These are phyloP conservation scores for Epistrophe eligans DNA, from an alignment of 2,888 invertebrate species.

Conservation along the genomic window DNA sequence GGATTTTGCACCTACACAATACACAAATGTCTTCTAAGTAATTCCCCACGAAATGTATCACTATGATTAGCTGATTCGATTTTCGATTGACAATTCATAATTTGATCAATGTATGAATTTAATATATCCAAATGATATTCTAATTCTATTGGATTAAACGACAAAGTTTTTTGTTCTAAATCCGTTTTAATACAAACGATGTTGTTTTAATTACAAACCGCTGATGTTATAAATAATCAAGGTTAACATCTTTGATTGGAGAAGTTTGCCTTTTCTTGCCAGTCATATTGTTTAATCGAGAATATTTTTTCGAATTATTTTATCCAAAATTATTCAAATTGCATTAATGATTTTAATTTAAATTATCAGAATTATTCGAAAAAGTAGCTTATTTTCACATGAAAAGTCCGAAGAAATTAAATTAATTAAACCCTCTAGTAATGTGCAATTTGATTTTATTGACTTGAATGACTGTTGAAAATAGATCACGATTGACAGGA, in stretches of 20 bases:
- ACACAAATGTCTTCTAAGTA: neutral
- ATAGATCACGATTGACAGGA: no score
- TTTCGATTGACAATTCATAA: neutral
- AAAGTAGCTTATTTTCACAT: no score
- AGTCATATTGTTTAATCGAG: no score
- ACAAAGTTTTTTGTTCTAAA: neutral
- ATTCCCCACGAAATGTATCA: neutral
- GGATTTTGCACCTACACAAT: no score
- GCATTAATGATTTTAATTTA: no score
- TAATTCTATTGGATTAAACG: neutral
- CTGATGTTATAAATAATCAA: neutral
- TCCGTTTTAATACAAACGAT: neutral
- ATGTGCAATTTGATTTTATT: no score
- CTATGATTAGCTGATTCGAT: neutral
- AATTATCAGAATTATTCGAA: no score
- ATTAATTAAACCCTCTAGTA: no score
- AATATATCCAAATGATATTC: neutral
- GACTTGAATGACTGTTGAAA: no score
- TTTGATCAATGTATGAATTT: neutral
- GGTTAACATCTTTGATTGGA: neutral
- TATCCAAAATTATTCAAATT: no score
- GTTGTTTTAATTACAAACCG: neutral
- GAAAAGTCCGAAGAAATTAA: no score
- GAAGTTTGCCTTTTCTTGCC: neutral
- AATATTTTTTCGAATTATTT: no score